phyloP scores from a whole-genome alignment of 2,797 vertebrate species.

The Anableps anableps region DNA sequence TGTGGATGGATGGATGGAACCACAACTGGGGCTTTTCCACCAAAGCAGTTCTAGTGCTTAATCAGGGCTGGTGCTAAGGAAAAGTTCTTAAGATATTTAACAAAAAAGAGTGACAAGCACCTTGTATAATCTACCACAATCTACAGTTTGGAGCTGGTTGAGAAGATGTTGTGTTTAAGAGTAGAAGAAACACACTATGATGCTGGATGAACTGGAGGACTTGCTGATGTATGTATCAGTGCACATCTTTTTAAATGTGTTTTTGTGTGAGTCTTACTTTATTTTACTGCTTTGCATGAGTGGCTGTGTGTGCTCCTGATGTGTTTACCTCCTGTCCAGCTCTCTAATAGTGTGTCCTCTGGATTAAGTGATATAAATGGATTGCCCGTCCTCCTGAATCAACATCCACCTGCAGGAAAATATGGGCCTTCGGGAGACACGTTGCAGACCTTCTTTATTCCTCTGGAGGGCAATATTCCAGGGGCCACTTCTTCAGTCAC shows the following conservation, averaged over 20 bases:
- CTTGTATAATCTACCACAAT: neutral
- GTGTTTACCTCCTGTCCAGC: conserved; percentile 12
- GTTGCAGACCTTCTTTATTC: conserved; percentile 14
- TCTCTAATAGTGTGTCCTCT: conserved; percentile 67
- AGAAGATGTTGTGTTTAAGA: neutral
- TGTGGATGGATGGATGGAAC: neutral
- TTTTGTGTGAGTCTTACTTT: neutral
- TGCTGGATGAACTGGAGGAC: neutral
- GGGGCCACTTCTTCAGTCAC: conserved; percentile 26
- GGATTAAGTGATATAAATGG: conserved; percentile 80
- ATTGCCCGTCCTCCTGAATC: conserved; percentile 60
- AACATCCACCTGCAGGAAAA: conserved; percentile 59
- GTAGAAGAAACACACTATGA: neutral
- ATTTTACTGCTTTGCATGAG: conserved; percentile 2
- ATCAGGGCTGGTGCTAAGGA: too few relatives aligned
- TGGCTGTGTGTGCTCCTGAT: conserved; percentile 2
- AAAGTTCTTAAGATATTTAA: too few relatives aligned
- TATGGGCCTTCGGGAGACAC: conserved; percentile 36
- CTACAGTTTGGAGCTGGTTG: neutral
- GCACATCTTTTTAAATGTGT: neutral
- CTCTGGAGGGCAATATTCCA: conserved; percentile 19
- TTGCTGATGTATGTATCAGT: neutral
- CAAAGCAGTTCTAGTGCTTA: too few relatives aligned
- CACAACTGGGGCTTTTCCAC: neutral
- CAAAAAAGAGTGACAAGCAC: neutral